Evolutionary conservation across 2,797 vertebrate species (phyloP).

Genomic region (Harpagifer antarcticus): DNA sequence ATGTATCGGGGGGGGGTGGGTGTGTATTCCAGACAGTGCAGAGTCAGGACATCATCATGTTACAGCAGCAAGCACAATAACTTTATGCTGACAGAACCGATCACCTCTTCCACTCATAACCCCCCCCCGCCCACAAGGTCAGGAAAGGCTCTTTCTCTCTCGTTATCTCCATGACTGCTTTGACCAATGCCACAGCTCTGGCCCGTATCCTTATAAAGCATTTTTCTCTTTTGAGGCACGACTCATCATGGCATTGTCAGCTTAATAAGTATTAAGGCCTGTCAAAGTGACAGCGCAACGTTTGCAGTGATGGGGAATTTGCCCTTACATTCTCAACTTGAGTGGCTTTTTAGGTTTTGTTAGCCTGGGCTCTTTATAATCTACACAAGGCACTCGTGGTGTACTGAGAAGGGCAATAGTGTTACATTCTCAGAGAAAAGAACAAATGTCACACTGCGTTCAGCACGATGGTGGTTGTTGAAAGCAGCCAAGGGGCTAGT

Average conservation of each 20-base stretch:
- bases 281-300: slow-evolving; percentile 66
- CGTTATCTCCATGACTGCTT: slow-evolving; percentile 52
- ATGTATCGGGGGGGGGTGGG: slow-evolving; percentile 47
- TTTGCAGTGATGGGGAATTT: slow-evolving; percentile 63
- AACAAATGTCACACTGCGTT: slow-evolving; percentile 63
- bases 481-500: slow-evolving; percentile 65
- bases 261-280: slow-evolving; percentile 74
- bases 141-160: slow-evolving; percentile 53
- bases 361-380: slow-evolving; percentile 63
- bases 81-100: slow-evolving; percentile 81
- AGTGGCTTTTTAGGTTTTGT: slow-evolving; percentile 67
- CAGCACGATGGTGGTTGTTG: slow-evolving; percentile 56
- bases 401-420: slow-evolving; percentile 45
- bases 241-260: slow-evolving; percentile 73
- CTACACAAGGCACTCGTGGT: slow-evolving; percentile 47
- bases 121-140: slow-evolving; percentile 67
- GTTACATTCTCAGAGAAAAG: slow-evolving; percentile 65
- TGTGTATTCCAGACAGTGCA: slow-evolving; percentile 72
- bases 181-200: slow-evolving; percentile 59
- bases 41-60: slow-evolving; percentile 79
- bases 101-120: slow-evolving; percentile 69
- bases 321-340: slow-evolving; percentile 58
- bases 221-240: slow-evolving; percentile 57
- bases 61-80: slow-evolving; percentile 76
- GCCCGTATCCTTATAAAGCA: slow-evolving; percentile 50